A percentile compares a stretch with the other conserved stretches of the same genome.
phyloP scores from a whole-genome alignment of 2,113 vertebrate species.

The Oreochromis aureus region DNA sequence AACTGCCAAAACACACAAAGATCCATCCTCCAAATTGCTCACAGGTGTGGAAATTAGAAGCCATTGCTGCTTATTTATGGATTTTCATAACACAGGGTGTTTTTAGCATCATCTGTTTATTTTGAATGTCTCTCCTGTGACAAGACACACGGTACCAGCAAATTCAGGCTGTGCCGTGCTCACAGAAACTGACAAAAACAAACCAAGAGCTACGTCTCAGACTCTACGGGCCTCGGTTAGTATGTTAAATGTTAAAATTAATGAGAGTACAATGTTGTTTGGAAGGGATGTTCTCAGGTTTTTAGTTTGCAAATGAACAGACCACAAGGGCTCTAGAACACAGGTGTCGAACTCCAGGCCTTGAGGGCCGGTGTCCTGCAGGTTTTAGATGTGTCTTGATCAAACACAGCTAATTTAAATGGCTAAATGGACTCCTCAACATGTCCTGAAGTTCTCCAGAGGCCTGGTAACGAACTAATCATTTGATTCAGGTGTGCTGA shows the following conservation, averaged over 20 bases:
- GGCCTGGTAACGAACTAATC: no score
- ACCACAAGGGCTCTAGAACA: no score
- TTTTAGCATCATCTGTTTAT: background rate
- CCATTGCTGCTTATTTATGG: background rate
- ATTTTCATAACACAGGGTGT: background rate
- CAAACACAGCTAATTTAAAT: no score
- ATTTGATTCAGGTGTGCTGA: no score
- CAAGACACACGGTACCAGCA: background rate
- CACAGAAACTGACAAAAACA: background rate
- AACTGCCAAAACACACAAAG: background rate
- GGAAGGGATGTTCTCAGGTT: no score
- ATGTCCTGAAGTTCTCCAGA: no score
- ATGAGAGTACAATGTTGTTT: no score
- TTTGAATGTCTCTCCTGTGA: background rate
- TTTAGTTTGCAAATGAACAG: background rate
- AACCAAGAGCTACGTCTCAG: background rate
- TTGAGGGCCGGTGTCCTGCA: no score
- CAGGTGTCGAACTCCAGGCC: no score
- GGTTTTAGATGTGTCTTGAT: no score
- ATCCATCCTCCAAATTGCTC: background rate
- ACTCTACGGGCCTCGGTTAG: background rate
- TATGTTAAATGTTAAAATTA: no score
- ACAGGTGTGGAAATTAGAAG: background rate
- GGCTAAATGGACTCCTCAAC: no score
- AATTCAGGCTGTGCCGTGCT: background rate